Evolutionary conservation across 2,888 invertebrate species (phyloP).

Genomic region (Chirona hameri): DNA sequence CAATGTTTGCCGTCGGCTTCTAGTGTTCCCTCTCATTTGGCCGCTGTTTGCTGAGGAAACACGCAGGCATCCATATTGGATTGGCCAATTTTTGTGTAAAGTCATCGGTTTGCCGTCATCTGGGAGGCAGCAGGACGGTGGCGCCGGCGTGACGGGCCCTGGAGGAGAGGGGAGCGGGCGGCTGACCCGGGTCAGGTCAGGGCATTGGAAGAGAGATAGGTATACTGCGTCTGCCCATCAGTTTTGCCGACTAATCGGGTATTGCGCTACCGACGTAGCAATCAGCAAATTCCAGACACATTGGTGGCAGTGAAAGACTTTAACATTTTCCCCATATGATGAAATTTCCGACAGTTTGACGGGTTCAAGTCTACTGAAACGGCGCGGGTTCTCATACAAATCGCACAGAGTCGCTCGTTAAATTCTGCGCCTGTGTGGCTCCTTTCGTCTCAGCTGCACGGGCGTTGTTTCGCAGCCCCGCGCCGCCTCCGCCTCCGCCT

Average conservation of each 20-base stretch:
- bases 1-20: slow-evolving; percentile 10
- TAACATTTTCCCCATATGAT: background rate
- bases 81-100: slow-evolving; percentile 22
- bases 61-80: slow-evolving; percentile 23
- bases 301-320: background rate
- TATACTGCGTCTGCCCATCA: too few species aligned
- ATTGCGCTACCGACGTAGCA: too few species aligned
- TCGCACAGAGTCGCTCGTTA: background rate
- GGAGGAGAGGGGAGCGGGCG: too few species aligned
- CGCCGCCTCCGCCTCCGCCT: too few species aligned
- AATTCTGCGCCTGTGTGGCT: background rate
- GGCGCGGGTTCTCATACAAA: background rate
- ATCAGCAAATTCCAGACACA: background rate
- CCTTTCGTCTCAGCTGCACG: background rate
- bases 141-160: too few species aligned
- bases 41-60: slow-evolving; percentile 22
- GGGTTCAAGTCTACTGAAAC: background rate
- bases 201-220: too few species aligned
- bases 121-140: too few species aligned
- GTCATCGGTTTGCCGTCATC: slow-evolving; percentile 4
- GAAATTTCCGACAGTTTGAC: background rate
- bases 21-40: slow-evolving; percentile 26
- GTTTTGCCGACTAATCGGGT: too few species aligned
- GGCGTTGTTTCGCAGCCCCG: background rate
- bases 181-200: too few species aligned